Evolutionary conservation across 2,888 invertebrate genomes (phyloP).

Genomic region (Phasia obesa): DNA sequence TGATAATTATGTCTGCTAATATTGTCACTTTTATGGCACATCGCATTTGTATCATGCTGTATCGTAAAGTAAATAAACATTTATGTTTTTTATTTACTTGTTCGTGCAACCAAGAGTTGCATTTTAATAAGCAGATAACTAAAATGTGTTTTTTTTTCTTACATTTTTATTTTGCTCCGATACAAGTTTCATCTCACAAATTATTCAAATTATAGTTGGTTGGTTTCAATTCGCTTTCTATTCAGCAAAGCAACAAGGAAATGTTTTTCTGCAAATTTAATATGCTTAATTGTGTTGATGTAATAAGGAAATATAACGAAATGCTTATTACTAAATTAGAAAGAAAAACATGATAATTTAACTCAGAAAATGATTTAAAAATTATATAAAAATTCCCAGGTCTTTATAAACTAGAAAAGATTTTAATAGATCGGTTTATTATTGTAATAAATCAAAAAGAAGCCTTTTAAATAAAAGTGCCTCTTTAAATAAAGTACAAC

Average conservation of each 20-base stretch:
- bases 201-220: constrained; percentile 54
- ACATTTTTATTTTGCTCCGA: constrained; percentile 2
- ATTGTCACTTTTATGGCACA: constrained; percentile 69
- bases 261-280: constrained; percentile 52
- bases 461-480: too few species aligned
- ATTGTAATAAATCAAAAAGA: too few species aligned
- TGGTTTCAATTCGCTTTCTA: constrained; percentile 24
- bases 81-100: constrained; percentile 4
- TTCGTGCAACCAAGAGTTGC: constrained; percentile 36
- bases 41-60: constrained; percentile 52
- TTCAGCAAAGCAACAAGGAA: constrained; percentile 58
- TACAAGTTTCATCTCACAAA: constrained; percentile 34
- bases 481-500: too few species aligned
- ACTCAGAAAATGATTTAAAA: too few species aligned
- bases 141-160: constrained; percentile 14
- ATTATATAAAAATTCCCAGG: too few species aligned
- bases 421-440: too few species aligned
- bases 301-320: constrained; percentile 9
- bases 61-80: constrained; percentile 21
- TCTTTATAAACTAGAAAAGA: too few species aligned
- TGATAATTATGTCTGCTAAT: constrained; percentile 70
- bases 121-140: constrained; percentile 49
- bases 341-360: too few species aligned
- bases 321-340: constrained; percentile 13
- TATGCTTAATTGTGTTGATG: constrained; percentile 49